Percentiles rank a stretch among this genome's conserved stretches.
Conservation (phyloP, 2,113 vertebrate genomes). For the Gadus chalcogrammus region DNA sequence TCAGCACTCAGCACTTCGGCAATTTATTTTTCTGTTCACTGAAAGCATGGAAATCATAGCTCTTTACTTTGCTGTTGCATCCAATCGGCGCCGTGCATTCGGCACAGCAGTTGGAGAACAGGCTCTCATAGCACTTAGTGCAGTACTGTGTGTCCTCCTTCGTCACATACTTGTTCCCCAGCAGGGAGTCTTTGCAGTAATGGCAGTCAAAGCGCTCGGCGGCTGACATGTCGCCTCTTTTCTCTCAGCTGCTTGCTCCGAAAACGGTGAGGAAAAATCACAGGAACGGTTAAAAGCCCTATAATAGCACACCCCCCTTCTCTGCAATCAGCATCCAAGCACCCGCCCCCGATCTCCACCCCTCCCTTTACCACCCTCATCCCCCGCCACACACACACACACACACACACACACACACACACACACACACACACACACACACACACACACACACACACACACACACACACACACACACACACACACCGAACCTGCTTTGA, state of each 20-base stretch:
- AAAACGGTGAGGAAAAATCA: constrained; percentile 14
- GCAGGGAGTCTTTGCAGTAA: constrained; percentile 86
- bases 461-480: constrained; percentile 4
- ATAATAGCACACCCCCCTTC: constrained; percentile 18
- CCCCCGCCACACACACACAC: too few relatives aligned
- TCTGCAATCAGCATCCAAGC: constrained; percentile 8
- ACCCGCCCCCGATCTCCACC: constrained; percentile 16
- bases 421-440: too few relatives aligned
- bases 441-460: constrained; percentile 8
- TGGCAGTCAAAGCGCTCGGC: constrained; percentile 79
- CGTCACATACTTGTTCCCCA: constrained; percentile 86
- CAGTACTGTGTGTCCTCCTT: constrained; percentile 88
- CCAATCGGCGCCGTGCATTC: constrained; percentile 83
- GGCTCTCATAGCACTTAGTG: constrained; percentile 83
- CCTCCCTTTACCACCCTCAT: constrained; percentile 12
- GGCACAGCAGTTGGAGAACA: constrained; percentile 88
- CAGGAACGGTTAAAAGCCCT: constrained; percentile 5
- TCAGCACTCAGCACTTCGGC: too few relatives aligned
- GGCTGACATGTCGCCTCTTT: constrained; percentile 71
- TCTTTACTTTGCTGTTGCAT: constrained; percentile 85
- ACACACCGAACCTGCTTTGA: too few relatives aligned
- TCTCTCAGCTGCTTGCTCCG: constrained; percentile 41
- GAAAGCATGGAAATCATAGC: too few relatives aligned
- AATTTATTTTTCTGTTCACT: too few relatives aligned
- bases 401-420: too few relatives aligned